Conservation (phyloP, 2,888 invertebrate genomes). For the Octodonta nipae region DNA sequence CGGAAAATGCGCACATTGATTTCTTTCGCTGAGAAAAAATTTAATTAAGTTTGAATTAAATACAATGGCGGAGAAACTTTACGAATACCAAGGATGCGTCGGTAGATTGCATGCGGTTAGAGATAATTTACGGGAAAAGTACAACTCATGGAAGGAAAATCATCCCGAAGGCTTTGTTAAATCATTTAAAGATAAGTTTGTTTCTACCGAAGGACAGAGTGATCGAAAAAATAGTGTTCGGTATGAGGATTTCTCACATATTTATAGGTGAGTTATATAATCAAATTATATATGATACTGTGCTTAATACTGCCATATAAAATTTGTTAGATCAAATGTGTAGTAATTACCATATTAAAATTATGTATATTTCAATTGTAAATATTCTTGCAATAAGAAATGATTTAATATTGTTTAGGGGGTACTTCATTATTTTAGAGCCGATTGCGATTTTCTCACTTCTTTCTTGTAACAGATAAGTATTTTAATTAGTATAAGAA, state of each 20-base stretch:
- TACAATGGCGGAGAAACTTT: conserved; percentile 60
- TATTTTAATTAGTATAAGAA: too few species aligned
- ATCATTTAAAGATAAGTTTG: conserved; percentile 35
- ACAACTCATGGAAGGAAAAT: conserved; percentile 48
- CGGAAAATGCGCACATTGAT: conserved; percentile 1
- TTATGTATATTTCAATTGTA: too few species aligned
- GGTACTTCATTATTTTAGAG: too few species aligned
- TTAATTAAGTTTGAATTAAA: background rate
- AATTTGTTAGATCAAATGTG: too few species aligned
- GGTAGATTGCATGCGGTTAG: conserved; percentile 57
- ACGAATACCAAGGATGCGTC: conserved; percentile 63
- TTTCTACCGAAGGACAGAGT: conserved; percentile 22
- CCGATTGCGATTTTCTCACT: too few species aligned
- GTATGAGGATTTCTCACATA: conserved; percentile 48
- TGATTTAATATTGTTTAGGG: too few species aligned
- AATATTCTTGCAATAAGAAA: too few species aligned
- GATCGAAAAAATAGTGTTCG: conserved; percentile 18
- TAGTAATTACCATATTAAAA: too few species aligned
- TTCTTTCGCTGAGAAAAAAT: too few species aligned
- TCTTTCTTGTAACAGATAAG: too few species aligned
- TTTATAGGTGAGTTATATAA: conserved; percentile 45
- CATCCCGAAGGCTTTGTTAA: conserved; percentile 43
- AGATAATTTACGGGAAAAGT: conserved; percentile 50
- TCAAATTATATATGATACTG: too few species aligned
- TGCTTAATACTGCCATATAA: too few species aligned